Evolutionary conservation across 2,797 vertebrate genomes (phyloP).

Genomic region (Gastrophryne carolinensis): DNA sequence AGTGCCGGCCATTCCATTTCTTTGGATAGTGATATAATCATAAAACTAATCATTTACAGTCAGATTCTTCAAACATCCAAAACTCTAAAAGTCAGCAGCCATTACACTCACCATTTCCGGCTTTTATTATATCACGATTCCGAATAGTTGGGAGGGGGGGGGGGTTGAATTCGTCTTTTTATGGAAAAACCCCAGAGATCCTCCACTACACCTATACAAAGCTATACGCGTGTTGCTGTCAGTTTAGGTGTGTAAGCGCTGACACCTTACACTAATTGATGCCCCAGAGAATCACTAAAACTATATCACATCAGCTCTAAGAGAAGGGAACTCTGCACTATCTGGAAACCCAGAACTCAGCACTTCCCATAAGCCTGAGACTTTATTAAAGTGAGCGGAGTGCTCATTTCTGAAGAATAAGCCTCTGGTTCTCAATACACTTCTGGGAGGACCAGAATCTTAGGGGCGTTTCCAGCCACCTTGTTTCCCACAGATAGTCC

Average conservation of each 20-base stretch:
- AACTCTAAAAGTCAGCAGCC: too few species aligned
- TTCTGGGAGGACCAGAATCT: too few species aligned
- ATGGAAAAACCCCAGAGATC: not conserved
- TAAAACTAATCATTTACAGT: too few species aligned
- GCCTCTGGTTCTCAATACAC: too few species aligned
- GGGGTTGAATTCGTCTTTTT: not conserved
- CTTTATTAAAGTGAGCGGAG: not conserved
- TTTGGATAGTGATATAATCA: too few species aligned
- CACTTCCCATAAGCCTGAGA: not conserved
- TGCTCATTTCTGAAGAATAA: not conserved
- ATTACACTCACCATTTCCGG: too few species aligned
- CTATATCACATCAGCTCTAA: not conserved
- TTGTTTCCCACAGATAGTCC: too few species aligned
- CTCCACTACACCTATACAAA: not conserved
- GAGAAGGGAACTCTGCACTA: slow-evolving; percentile 1
- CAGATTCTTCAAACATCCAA: too few species aligned
- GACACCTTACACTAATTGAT: slow-evolving; percentile 3
- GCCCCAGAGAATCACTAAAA: not conserved
- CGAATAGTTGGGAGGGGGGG: too few species aligned
- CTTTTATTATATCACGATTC: too few species aligned
- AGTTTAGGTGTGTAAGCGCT: slow-evolving; percentile 18
- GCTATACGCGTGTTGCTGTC: not conserved
- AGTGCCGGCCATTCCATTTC: too few species aligned
- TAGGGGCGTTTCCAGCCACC: too few species aligned
- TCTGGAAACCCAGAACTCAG: not conserved